A percentile compares a stretch with the other conserved stretches of the same genome.
Conservation (phyloP, 2,888 invertebrate genomes). For the Lithophane ornitopus region DNA sequence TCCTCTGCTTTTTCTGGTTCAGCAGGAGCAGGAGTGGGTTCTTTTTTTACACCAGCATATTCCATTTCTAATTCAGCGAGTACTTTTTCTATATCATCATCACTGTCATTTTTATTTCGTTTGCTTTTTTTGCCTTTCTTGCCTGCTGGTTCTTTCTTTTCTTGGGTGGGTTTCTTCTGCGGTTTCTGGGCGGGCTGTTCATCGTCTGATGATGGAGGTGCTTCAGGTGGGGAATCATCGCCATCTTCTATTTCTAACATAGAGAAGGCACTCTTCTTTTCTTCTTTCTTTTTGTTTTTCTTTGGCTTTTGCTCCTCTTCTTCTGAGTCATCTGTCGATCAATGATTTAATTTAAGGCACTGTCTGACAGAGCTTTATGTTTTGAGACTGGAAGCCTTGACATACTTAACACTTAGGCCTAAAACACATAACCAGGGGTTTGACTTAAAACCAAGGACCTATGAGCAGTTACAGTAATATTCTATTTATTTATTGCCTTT, state of each 20-base stretch:
- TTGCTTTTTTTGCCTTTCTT: constrained; percentile 94
- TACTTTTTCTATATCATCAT: constrained; percentile 95
- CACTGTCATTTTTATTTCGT: constrained; percentile 94
- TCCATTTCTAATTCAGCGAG: constrained; percentile 96
- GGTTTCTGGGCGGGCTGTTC: constrained; percentile 82
- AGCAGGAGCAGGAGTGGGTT: constrained; percentile 79
- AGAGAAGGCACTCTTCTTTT: constrained; percentile 92
- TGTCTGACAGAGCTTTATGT: not conserved
- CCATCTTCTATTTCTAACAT: constrained; percentile 92
- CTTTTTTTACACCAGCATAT: constrained; percentile 92
- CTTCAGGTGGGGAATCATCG: constrained; percentile 86
- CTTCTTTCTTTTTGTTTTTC: constrained; percentile 84
- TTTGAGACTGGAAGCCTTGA: not conserved
- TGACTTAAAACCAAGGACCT: not conserved
- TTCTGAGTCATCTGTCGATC: constrained; percentile 82
- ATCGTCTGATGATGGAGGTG: constrained; percentile 86
- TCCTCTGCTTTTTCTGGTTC: constrained; percentile 81
- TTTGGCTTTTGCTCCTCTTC: constrained; percentile 86
- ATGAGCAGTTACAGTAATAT: not conserved
- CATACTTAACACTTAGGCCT: not conserved
- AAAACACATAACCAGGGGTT: not conserved
- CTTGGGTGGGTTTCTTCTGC: constrained; percentile 81
- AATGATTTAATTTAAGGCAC: not conserved
- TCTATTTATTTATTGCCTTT: not conserved
- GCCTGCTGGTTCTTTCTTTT: constrained; percentile 87